Conservation (phyloP, 2,888 invertebrate species). For the Lasioglossum calceatum region DNA sequence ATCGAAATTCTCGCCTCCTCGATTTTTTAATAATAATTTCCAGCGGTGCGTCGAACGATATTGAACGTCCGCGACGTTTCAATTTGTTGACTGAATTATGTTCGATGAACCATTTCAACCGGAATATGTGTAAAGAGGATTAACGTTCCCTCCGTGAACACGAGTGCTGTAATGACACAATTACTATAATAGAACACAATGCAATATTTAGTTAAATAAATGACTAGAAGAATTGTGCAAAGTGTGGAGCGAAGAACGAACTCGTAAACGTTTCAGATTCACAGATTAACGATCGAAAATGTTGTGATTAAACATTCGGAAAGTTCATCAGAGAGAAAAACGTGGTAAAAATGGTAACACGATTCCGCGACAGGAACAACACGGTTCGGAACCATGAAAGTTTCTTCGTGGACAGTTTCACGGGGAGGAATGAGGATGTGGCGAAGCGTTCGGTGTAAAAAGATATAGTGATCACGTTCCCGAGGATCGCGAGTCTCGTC, state of each 20-base stretch:
- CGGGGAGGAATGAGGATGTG: conserved; percentile 4
- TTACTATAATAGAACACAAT: neutral
- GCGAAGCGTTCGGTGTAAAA: conserved; percentile 3
- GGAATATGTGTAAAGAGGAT: neutral
- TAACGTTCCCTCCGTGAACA: neutral
- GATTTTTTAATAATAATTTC: neutral
- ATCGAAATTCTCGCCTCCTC: neutral
- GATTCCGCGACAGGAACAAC: neutral
- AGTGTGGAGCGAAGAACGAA: neutral
- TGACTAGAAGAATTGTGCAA: neutral
- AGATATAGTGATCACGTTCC: conserved; percentile 24
- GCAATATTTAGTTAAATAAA: conserved; percentile 5
- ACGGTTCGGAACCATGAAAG: conserved; percentile 25
- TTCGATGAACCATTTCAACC: neutral
- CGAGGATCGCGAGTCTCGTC: conserved; percentile 51
- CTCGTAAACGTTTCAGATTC: neutral
- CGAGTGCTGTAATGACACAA: neutral
- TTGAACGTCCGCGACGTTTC: neutral
- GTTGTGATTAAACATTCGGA: neutral
- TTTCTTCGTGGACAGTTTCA: conserved; percentile 30
- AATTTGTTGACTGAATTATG: neutral
- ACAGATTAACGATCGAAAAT: neutral
- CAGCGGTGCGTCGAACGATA: neutral
- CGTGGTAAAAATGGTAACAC: neutral
- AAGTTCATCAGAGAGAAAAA: neutral